These are phyloP conservation scores for Bradypodion ventrale DNA, from an alignment of 2,797 vertebrate species.

Conservation along the genomic window DNA sequence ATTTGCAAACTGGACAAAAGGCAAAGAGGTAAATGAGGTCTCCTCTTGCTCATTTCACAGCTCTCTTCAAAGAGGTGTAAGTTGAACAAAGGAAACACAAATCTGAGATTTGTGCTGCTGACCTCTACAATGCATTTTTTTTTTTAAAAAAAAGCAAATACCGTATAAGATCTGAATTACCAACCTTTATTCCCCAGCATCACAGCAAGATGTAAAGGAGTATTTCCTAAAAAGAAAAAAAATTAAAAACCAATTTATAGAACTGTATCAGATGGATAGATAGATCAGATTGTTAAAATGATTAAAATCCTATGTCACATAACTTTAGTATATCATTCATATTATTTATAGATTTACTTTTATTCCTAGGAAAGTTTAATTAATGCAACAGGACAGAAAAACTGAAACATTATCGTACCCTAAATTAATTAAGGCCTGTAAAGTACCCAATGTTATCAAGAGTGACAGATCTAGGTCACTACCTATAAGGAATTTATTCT, in stretches of 20 bases:
- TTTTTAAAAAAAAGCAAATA: conserved; percentile 5
- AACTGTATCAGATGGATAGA: background rate
- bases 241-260: conserved; percentile 27
- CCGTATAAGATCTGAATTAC: conserved; percentile 63
- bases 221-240: conserved; percentile 87
- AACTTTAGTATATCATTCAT: background rate
- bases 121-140: background rate
- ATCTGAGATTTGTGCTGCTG: background rate
- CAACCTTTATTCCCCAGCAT: conserved; percentile 99
- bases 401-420: background rate
- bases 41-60: background rate
- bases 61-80: background rate
- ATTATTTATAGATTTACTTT: background rate
- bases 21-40: background rate
- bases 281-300: background rate
- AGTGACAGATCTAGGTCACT: conserved; percentile 65
- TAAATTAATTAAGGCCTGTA: background rate
- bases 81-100: background rate
- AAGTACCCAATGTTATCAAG: conserved; percentile 15
- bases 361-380: background rate
- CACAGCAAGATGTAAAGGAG: conserved; percentile 96
- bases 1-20: background rate
- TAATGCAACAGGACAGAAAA: background rate
- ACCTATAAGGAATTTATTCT: conserved; percentile 35
- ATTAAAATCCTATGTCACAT: background rate